Base-by-base conservation (phyloP, 2,888 invertebrate genomes). In the Scaptomyza tumidula region DNA sequence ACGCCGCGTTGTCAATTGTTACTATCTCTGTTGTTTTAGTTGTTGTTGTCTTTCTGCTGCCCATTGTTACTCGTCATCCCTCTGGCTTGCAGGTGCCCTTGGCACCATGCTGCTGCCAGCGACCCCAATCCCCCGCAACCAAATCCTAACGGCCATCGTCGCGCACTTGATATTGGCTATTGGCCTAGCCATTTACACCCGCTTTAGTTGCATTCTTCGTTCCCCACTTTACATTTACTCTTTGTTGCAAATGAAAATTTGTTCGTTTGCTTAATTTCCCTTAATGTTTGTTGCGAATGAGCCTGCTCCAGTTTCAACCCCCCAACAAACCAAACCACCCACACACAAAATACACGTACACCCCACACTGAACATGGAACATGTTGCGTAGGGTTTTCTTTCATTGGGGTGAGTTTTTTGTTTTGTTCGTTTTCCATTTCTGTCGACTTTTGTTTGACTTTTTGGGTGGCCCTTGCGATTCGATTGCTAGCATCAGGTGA, bases 131-230 rank as follows among this genome's bases (percentile, higher is more conserved):
- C 52, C 54, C 63, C n/a, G 6, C 39, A 41, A 35, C 44, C 50
- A 67, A 69, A 69, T 75, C 75, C 78, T 56, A 76, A 71, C 66
- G 78, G 54, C 71, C 70, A 68, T 60, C 70, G 73, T 33, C 74
- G 80, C 68, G 84, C 66, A 74, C 83, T 86, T 83, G 83, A 84
- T 86, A 86, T 86, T 83, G 86, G 68, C 81, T 75, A 78, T 86
- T 86, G 82, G 86, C 82, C 82, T 69, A 82, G 74, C 71, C 69
- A 55, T 24, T 49, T 49, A 13, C 61, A 37, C 61, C 52, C 59
- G 35, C 65, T 27, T 55, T 63, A 48, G 35, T 43, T n/a, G 35
- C 13, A 35, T 6, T 45, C 33, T n/a, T 33, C 5, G n/a, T 9
- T 24, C 9, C 9, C 31, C 29, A 24, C 29, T 29, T 29, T 6